Evolutionary conservation across 2,888 invertebrate species (phyloP), one percentile per base, ranked within the genome.

Genomic region (Ennomos quercinarius): DNA sequence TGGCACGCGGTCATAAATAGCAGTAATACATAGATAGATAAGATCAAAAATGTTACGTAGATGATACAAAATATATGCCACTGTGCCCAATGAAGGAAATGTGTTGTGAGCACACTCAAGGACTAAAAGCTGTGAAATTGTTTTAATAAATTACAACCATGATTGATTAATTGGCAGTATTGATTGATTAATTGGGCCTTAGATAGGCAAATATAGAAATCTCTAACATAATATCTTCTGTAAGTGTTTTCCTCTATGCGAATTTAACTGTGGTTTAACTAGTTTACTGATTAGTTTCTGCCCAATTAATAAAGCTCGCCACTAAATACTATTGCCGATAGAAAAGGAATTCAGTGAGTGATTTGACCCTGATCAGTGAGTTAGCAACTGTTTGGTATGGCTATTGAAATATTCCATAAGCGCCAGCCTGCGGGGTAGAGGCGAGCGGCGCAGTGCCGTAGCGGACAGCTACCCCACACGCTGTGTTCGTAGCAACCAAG

Each of bases 311-410:
- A 64, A 63, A 46, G 45, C 45, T 52, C 47, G n/a, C 51, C 27
- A 44, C 52, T 45, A 48, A 61, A 61, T 55, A 46, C 64, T 57
- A 45, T n/a, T 38, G 48, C 42, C 48, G 34, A 54, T 56, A 50
- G 49, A n/a, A n/a, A 61, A 60, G 54, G 58, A 58, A 54, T 67
- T 65, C 58, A 49, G 48, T 53, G 57, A 57, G 57, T 59, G 57
- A 64, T 63, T 59, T 61, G 58, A 57, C 56, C 52, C 54, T 52
- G 56, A 59, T 57, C 49, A 66, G 51, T 57, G 58, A 61, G 61
- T 63, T 58, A 64, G 58, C 17, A 17, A 17, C 17, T 17, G 4
- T 2, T n/a, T n/a, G n/a, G n/a, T n/a, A n/a, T n/a, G n/a, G n/a
- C n/a, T n/a, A n/a, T n/a, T n/a, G n/a, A n/a, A n/a, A n/a, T n/a